These are phyloP conservation scores for Thinocorus orbignyianus DNA, from an alignment of 2,113 vertebrate genomes.

Conservation along the genomic window DNA sequence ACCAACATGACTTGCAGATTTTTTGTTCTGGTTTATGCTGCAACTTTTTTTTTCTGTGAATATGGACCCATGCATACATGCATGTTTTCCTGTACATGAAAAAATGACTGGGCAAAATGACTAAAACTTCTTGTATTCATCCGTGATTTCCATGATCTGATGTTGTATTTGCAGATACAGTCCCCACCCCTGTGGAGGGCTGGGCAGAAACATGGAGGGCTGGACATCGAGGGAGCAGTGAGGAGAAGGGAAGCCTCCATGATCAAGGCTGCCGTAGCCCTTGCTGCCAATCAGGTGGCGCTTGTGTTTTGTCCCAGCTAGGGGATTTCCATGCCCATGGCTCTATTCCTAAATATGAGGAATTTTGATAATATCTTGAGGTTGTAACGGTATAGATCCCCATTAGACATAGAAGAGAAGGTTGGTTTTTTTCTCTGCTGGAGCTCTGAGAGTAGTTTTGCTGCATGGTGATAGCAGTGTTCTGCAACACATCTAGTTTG, in stretches of 20 bases:
- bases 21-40: not conserved
- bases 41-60: not conserved
- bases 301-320: not conserved
- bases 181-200: not conserved
- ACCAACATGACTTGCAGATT: not conserved
- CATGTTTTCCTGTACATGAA: not conserved
- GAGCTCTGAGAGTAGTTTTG: not conserved
- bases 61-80: fast-evolving
- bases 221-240: not conserved
- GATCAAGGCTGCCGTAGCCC: fast-evolving
- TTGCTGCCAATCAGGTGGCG: not conserved
- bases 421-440: not conserved
- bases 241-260: not conserved
- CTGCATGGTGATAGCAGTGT: fast-evolving
- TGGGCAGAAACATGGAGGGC: not conserved
- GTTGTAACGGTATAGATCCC: not conserved
- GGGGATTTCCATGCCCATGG: not conserved
- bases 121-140: not conserved
- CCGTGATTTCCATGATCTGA: not conserved
- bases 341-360: not conserved
- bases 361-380: not conserved
- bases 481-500: not conserved
- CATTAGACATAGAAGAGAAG: fast-evolving
- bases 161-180: not conserved
- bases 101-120: not conserved